These are phyloP conservation scores for Perca flavescens DNA, from an alignment of 2,113 vertebrate genomes.

Conservation along the genomic window DNA sequence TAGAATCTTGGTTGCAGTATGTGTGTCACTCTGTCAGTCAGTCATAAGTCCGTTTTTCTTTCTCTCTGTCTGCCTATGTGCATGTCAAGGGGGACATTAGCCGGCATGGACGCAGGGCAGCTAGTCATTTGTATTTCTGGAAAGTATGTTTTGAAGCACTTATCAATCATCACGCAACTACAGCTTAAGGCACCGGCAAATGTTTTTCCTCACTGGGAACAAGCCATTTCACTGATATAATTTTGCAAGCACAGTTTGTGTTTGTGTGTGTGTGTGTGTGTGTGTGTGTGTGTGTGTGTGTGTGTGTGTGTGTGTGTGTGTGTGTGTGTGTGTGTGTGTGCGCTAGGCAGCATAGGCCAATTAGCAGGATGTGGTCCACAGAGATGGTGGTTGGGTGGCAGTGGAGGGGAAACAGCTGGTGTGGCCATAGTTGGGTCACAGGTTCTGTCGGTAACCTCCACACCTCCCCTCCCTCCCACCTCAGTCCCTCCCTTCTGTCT, in stretches of 20 bases:
- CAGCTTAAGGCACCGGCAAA: constrained; percentile 62
- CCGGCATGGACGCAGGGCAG: constrained; percentile 48
- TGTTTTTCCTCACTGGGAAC: constrained; percentile 49
- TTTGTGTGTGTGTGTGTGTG: constrained; percentile 23
- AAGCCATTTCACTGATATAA: constrained; percentile 59
- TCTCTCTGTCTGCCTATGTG: constrained; percentile 53
- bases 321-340: constrained; percentile 17
- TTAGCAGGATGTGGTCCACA: constrained; percentile 77
- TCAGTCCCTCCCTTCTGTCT: constrained; percentile 60
- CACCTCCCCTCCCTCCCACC: constrained; percentile 35
- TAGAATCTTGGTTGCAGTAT: constrained; percentile 66
- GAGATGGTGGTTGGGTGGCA: constrained; percentile 73
- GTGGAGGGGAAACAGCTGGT: constrained; percentile 82
- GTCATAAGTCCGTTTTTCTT: constrained; percentile 49
- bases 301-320: constrained; percentile 30
- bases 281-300: constrained; percentile 32
- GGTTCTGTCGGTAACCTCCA: constrained; percentile 71
- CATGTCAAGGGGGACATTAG: constrained; percentile 68
- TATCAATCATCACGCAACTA: constrained; percentile 69
- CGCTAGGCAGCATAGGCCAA: constrained; percentile 65
- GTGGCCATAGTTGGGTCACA: constrained; percentile 81
- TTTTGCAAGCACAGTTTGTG: constrained; percentile 34
- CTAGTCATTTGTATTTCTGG: constrained; percentile 66
- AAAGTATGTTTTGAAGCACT: constrained; percentile 67
- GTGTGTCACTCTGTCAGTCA: constrained; percentile 61